Evolutionary conservation across 2,888 invertebrate species (phyloP).

Genomic region (Chrysolina haemoptera): DNA sequence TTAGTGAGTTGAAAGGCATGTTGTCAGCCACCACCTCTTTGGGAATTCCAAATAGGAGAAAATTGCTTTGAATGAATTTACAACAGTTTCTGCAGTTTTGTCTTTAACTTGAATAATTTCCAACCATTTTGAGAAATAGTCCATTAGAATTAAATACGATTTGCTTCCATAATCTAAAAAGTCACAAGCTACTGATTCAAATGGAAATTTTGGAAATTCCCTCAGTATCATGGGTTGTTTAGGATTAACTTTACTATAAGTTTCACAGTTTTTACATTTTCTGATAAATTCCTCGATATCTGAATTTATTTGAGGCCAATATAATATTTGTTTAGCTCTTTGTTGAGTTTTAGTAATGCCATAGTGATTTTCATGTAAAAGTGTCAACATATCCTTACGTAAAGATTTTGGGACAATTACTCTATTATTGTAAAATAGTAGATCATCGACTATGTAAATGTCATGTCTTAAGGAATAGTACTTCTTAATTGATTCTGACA

Average conservation of each 20-base stretch:
- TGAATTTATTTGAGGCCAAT: too few species aligned
- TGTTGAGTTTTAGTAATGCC: slow-evolving; percentile 29
- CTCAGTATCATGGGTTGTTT: slow-evolving; percentile 33
- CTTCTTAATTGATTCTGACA: not conserved
- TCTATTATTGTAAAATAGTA: slow-evolving; percentile 26
- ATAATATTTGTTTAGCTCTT: too few species aligned
- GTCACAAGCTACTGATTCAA: too few species aligned
- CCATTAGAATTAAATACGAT: slow-evolving; percentile 22
- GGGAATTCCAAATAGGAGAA: slow-evolving; percentile 43
- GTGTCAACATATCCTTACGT: too few species aligned
- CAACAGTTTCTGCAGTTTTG: too few species aligned
- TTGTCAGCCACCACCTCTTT: slow-evolving; percentile 42
- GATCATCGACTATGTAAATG: slow-evolving; percentile 21
- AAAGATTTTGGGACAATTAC: too few species aligned
- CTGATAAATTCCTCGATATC: slow-evolving; percentile 31
- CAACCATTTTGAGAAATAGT: too few species aligned
- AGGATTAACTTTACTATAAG: slow-evolving; percentile 28
- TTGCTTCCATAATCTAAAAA: too few species aligned
- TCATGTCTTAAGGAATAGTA: slow-evolving; percentile 23
- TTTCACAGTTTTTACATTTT: slow-evolving; percentile 33
- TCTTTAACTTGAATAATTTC: too few species aligned
- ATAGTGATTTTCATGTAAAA: slow-evolving; percentile 28
- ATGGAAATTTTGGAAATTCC: too few species aligned
- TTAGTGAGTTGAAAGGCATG: too few species aligned
- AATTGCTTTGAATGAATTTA: too few species aligned